phyloP scores from a whole-genome alignment of 2,888 invertebrate genomes.

The Drosophila imparisetae region DNA sequence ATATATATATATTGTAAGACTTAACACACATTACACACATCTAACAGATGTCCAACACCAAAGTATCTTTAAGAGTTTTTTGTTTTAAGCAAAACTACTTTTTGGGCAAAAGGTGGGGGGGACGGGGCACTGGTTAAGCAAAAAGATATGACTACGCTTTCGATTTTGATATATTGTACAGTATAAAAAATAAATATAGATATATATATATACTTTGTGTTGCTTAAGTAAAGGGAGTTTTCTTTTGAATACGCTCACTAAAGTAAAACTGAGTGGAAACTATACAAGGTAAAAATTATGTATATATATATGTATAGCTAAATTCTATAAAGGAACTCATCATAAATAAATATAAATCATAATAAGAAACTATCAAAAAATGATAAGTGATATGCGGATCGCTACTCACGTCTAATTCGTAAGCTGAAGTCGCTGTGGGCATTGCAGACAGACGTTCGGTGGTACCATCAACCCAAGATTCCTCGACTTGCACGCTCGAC shows the following conservation, averaged over 20 bases:
- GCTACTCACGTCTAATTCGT: conserved; percentile 85
- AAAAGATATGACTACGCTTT: conserved; percentile 53
- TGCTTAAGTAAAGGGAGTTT: conserved; percentile 12
- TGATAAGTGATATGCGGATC: conserved; percentile 30
- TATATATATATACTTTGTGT: conserved; percentile 77
- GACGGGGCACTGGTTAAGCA: conserved; percentile 35
- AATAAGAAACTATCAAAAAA: conserved; percentile 23
- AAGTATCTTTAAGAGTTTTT: conserved; percentile 35
- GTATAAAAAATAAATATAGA: conserved; percentile 12
- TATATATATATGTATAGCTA: conserved; percentile 20
- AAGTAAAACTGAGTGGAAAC: conserved; percentile 31
- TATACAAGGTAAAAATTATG: conserved; percentile 56
- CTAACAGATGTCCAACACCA: conserved; percentile 70
- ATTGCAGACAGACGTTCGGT: conserved; percentile 91
- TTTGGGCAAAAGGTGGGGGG: conserved; percentile 42
- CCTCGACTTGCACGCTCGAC: conserved; percentile 93
- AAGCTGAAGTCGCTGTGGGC: conserved; percentile 87
- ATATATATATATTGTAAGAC: conserved; percentile 4
- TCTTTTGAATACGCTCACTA: conserved; percentile 28
- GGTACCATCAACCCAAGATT: conserved; percentile 94
- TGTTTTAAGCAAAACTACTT: conserved; percentile 54
- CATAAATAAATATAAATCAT: conserved; percentile 28
- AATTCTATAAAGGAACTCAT: conserved; percentile 39
- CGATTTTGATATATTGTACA: conserved; percentile 50
- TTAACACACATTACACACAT: conserved; percentile 54